Evolutionary conservation across 2,888 invertebrate species (phyloP).

Genomic region (Melipona bicolor): DNA sequence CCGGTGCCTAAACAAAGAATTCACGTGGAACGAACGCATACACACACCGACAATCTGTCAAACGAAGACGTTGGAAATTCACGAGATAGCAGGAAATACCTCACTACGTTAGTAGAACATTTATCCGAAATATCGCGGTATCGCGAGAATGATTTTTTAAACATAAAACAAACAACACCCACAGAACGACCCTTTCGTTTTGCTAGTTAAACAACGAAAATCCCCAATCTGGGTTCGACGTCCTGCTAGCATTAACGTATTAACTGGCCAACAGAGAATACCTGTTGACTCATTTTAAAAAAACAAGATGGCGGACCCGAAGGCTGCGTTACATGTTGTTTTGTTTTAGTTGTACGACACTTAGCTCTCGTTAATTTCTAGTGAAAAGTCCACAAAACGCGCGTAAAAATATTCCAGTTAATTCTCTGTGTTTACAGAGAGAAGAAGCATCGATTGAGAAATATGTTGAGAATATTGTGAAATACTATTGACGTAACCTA

Average conservation of each 20-base stretch:
- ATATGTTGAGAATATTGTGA: not conserved
- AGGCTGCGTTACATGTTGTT: slow-evolving; percentile 60
- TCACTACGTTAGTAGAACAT: slow-evolving; percentile 67
- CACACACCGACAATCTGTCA: slow-evolving; percentile 79
- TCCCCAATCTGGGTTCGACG: slow-evolving; percentile 51
- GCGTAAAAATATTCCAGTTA: not conserved
- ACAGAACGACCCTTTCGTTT: slow-evolving; percentile 6
- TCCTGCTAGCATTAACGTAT: slow-evolving; percentile 60
- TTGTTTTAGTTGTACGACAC: slow-evolving; percentile 60
- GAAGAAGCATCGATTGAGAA: not conserved
- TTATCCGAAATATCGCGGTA: slow-evolving; percentile 37
- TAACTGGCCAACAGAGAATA: slow-evolving; percentile 59
- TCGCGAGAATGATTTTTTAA: not conserved
- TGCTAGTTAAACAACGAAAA: slow-evolving; percentile 46
- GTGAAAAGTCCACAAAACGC: not conserved
- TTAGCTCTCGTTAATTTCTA: slow-evolving; percentile 41
- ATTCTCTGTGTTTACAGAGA: not conserved
- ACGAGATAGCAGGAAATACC: slow-evolving; percentile 75
- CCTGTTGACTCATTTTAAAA: slow-evolving; percentile 62
- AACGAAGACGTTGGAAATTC: slow-evolving; percentile 77
- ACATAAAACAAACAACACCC: slow-evolving; percentile 3
- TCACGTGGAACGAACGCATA: slow-evolving; percentile 78
- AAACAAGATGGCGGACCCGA: slow-evolving; percentile 68
- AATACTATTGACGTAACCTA: slow-evolving; percentile 30
- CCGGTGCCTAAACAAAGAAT: slow-evolving; percentile 78